These are phyloP conservation scores for Acrossocheilus wenchowensis DNA, from an alignment of 2,797 vertebrate species.

Conservation along the genomic window DNA sequence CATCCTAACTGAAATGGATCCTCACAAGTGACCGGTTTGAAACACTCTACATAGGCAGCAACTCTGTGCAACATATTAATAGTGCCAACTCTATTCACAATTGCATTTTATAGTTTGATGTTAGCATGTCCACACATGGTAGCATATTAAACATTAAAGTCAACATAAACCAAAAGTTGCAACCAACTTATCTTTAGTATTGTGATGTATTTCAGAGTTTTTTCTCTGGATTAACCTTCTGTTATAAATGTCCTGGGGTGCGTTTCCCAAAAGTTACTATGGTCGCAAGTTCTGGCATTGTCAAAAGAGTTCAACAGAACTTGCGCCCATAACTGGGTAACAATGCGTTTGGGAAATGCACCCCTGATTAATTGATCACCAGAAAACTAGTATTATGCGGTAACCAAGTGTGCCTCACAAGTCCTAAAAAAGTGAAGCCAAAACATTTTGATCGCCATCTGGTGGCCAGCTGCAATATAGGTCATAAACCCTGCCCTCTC, in stretches of 20 bases:
- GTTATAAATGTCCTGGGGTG: no score
- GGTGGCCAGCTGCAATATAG: neutral
- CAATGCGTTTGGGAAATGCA: neutral
- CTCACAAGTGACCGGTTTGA: neutral
- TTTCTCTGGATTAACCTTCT: no score
- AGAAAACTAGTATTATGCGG: neutral
- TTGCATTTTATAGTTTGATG: neutral
- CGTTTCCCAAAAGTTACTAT: no score
- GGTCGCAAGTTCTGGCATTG: no score
- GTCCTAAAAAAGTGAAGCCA: neutral
- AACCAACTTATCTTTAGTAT: no score
- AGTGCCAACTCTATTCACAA: neutral
- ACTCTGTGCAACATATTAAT: neutral
- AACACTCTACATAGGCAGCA: neutral
- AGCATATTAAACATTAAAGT: neutral
- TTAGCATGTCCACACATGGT: neutral
- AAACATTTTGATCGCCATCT: neutral
- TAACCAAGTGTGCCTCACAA: neutral
- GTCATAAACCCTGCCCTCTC: neutral
- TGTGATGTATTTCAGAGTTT: no score
- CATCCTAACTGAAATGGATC: neutral
- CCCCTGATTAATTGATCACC: neutral
- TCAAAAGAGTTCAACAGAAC: no score
- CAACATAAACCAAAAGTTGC: no score
- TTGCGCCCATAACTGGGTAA: neutral